Base-by-base conservation (phyloP, 30 jellyfish, hydroid and myxozoan genomes). In the Chironex yamaguchii region DNA sequence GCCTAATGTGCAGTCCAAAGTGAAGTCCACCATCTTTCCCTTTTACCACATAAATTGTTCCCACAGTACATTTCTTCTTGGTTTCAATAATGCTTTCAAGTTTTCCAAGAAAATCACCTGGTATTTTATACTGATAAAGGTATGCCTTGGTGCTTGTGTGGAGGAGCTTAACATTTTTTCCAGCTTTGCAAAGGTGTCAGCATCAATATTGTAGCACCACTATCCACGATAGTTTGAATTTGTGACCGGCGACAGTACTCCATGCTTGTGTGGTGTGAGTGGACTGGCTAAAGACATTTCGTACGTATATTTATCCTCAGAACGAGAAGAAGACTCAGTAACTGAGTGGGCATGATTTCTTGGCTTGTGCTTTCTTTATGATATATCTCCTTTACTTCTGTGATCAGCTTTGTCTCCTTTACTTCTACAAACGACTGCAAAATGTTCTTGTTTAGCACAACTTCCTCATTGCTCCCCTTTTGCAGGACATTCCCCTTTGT, bases 1-100 rank as follows among this genome's bases (percentile, higher is more conserved):
- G 75, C 76, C 87, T 13, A 74, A 24, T 48, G 75, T 13, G 76
- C 87, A 49, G 87, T 74, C 33, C 52, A 62, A 42, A 42, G 75
- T 42, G 26, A 42, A 20, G 52, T 74, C 87, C 52, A 25, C n/a
- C n/a, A n/a, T 42, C 53, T 54, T 74, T 74, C 32, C 87, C 87
- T 74, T 50, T 48, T 14, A 71, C 85, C 4, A 71, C 76, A 71
- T 71, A 71, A 27, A 71, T 42, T 71, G 85, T 29, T 68, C 69
- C 82, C 82, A 34, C 11, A 4, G 29, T 13, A 22, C 1, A 1
- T 6, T 33, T 25, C 22, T 28, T 21, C 31, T 71, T 32, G 4
- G 85, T 71, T 49, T 71, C 75, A 71, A 71, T n/a, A 4, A 33
- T 36, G 75, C 71, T 30, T 71, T 71, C 11, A 71, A 71, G 49